Base-by-base conservation (phyloP, 1,140 invertebrate genomes). In the Anastrepha ludens region DNA sequence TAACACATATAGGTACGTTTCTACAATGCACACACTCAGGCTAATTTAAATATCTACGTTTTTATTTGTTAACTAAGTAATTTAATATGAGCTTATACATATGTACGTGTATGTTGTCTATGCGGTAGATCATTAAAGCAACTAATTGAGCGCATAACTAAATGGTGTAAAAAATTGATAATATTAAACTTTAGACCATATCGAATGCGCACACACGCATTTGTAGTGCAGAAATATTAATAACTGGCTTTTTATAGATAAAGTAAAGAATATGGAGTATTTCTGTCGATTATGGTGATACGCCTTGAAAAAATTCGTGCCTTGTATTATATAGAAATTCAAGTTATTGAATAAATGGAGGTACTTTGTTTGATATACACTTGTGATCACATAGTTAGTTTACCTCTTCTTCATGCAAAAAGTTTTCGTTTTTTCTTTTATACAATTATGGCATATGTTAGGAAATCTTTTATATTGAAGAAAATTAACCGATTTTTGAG, bases 91-190 rank as follows among this genome's bases (percentile, higher is more conserved):
- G n/a, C n/a, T 67, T 2, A 29, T 67, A 39, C 29, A 7, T 67
- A 20, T 8, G 64, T 67, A 64, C 11, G 29, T 8, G n/a, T 39
- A 67, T 29, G 74, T n/a, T 81, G 5, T 55, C 44, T n/a, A 81
- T 20, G 74, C 47, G 15, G 55, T 81, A 81, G 8, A 20, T 11
- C 17, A 81, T 58, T 81, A 55, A 55, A 29, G 41, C n/a, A 50
- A 81, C n/a, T 55, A 81, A 81, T 55, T 81, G 50, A 20, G 74
- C 74, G 17, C 74, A 20, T 55, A 55, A 55, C 44, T 50, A 81
- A 81, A 58, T 50, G 11, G 74, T 29, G 50, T 81, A 55, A 55
- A 55, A 55, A 81, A 81, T 81, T 81, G n/a, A 55, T 81, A 58
- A 55, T 81, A 29, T 20, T 47, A 9, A 81, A 50, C 44, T 55